phyloP scores from a whole-genome alignment of 2,113 vertebrate genomes.

The Myodes glareolus region DNA sequence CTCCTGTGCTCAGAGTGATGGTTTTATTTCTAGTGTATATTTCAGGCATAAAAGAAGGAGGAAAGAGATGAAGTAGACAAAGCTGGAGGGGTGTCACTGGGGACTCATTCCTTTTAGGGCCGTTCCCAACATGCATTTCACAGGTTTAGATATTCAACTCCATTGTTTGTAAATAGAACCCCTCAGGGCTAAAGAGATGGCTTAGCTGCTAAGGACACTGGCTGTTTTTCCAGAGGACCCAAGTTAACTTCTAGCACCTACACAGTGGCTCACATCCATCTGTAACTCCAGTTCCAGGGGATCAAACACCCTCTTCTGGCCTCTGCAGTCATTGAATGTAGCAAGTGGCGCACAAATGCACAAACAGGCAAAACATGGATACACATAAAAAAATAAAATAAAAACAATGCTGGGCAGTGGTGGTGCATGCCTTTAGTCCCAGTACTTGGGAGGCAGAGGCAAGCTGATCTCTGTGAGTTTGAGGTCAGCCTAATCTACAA shows the following conservation, averaged over 20 bases:
- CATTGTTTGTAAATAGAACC: neutral
- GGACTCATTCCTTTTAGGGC: neutral
- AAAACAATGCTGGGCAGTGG: neutral
- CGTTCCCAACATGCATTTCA: neutral
- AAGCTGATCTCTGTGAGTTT: fast-evolving
- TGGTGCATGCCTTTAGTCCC: too few species aligned
- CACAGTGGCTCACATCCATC: neutral
- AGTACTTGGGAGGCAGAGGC: too few species aligned
- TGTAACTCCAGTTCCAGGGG: neutral
- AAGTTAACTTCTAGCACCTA: neutral
- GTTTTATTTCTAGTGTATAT: neutral
- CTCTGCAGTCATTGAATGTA: neutral
- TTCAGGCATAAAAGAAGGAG: neutral
- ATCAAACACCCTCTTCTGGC: neutral
- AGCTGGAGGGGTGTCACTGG: neutral
- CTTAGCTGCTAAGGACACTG: neutral
- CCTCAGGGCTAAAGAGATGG: neutral
- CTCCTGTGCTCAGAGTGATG: neutral
- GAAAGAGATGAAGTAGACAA: neutral
- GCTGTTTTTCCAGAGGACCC: neutral
- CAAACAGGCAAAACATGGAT: neutral
- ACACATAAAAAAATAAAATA: neutral
- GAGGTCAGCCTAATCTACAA: too few species aligned
- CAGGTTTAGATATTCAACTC: neutral
- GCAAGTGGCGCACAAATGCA: neutral